phyloP scores from a whole-genome alignment of 2,113 vertebrate genomes.

The Tursiops truncatus region DNA sequence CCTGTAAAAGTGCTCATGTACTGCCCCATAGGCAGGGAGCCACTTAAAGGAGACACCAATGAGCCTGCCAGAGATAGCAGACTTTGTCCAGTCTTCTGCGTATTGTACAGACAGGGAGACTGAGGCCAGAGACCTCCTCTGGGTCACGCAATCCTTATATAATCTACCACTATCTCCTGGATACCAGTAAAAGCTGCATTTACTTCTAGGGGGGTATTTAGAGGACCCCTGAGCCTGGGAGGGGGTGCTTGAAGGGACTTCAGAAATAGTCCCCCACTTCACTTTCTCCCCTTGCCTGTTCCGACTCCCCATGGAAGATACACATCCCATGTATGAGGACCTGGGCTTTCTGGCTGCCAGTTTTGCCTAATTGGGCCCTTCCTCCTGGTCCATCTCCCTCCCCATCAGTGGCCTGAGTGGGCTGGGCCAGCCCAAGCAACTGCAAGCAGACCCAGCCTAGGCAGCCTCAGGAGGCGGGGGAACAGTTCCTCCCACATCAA shows the following conservation, averaged over 20 bases:
- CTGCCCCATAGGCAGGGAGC: neutral
- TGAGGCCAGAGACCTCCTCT: neutral
- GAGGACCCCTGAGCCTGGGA: neutral
- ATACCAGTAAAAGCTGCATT: neutral
- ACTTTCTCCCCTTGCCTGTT: neutral
- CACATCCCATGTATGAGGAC: neutral
- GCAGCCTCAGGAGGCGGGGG: neutral
- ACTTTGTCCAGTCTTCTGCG: neutral
- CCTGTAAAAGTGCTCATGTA: neutral
- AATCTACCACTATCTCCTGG: neutral
- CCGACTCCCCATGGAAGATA: neutral
- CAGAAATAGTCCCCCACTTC: neutral
- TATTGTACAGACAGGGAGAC: neutral
- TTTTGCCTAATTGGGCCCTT: neutral
- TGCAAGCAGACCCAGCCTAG: neutral
- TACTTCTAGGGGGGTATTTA: neutral
- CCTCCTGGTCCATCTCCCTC: neutral
- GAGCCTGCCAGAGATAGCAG: neutral
- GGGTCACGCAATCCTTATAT: neutral
- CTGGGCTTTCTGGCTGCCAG: neutral
- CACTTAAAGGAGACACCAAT: neutral
- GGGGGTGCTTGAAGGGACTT: neutral
- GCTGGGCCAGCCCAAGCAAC: neutral
- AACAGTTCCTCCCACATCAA: constrained; percentile 62
- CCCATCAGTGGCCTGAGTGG: neutral